Conservation (phyloP, 2,113 vertebrate genomes). For the Pteronura brasiliensis region DNA sequence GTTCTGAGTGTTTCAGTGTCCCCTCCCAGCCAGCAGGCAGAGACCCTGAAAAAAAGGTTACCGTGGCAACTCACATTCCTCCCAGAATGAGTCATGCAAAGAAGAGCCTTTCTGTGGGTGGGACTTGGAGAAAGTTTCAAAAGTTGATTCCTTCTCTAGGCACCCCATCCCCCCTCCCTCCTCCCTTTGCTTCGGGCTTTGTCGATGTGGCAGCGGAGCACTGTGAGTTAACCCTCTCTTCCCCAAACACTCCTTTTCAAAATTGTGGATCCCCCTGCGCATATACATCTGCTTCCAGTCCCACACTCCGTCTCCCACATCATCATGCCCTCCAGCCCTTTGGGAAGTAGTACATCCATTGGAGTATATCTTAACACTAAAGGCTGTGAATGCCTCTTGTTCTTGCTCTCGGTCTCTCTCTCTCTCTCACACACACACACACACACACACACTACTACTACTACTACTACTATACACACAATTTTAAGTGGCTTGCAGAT, state of each 20-base stretch:
- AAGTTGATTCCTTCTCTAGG: conserved; percentile 76
- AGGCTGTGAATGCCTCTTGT: not conserved
- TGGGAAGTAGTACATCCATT: not conserved
- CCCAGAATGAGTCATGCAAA: conserved; percentile 85
- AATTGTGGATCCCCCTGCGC: not conserved
- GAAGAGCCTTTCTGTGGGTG: conserved; percentile 77
- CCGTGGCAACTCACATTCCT: conserved; percentile 94
- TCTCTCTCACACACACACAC: not conserved
- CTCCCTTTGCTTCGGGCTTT: conserved; percentile 75
- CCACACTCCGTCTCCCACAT: not conserved
- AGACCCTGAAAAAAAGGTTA: conserved; percentile 82
- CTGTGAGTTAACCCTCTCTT: conserved; percentile 62
- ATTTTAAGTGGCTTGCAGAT: not conserved
- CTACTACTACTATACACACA: not conserved
- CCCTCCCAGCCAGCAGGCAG: conserved; percentile 46
- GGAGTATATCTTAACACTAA: not conserved
- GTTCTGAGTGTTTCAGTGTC: conserved; percentile 51
- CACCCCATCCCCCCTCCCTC: not conserved
- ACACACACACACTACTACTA: not conserved
- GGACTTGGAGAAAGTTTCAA: conserved; percentile 80
- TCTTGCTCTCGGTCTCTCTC: not conserved
- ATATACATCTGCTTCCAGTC: not conserved
- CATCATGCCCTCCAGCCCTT: not conserved
- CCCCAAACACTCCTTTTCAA: conserved; percentile 31
- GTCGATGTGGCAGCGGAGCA: conserved; percentile 95